Evolutionary conservation across 2,797 vertebrate genomes (phyloP).

Genomic region (Sebastes jordani): DNA sequence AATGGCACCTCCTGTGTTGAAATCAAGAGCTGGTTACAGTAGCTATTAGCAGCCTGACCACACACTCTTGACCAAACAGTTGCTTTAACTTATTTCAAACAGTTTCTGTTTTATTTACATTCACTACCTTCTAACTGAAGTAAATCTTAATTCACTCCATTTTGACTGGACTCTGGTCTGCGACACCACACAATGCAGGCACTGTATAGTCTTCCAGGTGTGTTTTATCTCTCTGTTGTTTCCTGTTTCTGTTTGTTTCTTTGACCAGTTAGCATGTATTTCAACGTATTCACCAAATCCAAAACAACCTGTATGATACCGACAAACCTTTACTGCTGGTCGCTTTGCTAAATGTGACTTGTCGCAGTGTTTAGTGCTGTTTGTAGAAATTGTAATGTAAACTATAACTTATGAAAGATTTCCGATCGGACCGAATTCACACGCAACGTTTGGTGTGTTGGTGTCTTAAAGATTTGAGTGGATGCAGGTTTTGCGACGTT

Average conservation of each 20-base stretch:
- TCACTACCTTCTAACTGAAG: background rate
- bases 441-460: background rate
- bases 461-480: slow-evolving; percentile 15
- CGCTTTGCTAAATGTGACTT: slow-evolving; percentile 45
- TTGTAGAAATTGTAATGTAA: slow-evolving; percentile 75
- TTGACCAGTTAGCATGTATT: slow-evolving; percentile 27
- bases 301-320: slow-evolving; percentile 33
- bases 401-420: slow-evolving; percentile 70
- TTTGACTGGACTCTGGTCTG: background rate
- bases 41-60: too few relatives aligned
- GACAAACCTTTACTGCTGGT: slow-evolving; percentile 45
- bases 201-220: slow-evolving; percentile 7
- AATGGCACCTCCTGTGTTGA: too few relatives aligned
- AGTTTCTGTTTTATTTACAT: background rate
- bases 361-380: slow-evolving; percentile 62
- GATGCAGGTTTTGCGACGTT: slow-evolving; percentile 1
- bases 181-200: background rate
- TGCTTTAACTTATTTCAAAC: background rate
- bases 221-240: background rate
- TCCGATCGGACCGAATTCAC: slow-evolving; percentile 14
- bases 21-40: too few relatives aligned
- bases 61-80: background rate
- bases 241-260: background rate
- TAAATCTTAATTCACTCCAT: background rate
- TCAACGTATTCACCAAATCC: background rate